Percentiles rank a stretch among this genome's conserved stretches.
Evolutionary conservation across 2,888 invertebrate species (phyloP).

Genomic region (Lasius platythorax): DNA sequence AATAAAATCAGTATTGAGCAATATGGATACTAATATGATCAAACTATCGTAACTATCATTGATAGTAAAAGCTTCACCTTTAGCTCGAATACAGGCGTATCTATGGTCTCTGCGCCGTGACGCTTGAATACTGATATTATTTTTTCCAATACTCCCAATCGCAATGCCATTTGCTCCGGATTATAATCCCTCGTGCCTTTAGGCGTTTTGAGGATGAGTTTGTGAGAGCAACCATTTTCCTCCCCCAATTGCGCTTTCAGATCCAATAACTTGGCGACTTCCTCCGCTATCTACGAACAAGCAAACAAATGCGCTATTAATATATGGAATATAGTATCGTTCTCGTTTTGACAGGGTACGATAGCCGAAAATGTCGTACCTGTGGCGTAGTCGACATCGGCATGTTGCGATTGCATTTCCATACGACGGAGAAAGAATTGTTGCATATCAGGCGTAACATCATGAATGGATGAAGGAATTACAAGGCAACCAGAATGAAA

Average conservation of each 20-base stretch:
- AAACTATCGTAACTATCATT: background rate
- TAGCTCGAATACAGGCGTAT: conserved; percentile 99
- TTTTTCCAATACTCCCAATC: conserved; percentile 94
- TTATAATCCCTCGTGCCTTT: conserved; percentile 98
- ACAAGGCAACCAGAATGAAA: conserved; percentile 82
- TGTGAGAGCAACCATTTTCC: conserved; percentile 87
- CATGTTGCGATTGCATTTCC: conserved; percentile 77
- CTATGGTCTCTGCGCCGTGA: conserved; percentile 99
- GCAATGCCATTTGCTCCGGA: conserved; percentile 97
- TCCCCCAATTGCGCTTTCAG: conserved; percentile 91
- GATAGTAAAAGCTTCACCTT: conserved; percentile 88
- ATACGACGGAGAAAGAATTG: conserved; percentile 77
- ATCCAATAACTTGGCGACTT: conserved; percentile 93
- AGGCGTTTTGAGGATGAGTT: conserved; percentile 95
- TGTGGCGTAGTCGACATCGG: conserved; percentile 78
- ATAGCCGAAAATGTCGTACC: conserved; percentile 69
- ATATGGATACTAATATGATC: background rate
- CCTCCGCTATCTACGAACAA: conserved; percentile 91
- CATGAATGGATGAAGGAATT: conserved; percentile 64
- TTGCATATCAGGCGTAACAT: conserved; percentile 81
- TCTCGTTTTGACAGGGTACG: background rate
- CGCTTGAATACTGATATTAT: conserved; percentile 96
- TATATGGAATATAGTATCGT: background rate
- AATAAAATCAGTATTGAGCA: background rate
- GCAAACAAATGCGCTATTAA: conserved; percentile 19